Evolutionary conservation across 2,797 vertebrate species (phyloP).

Genomic region (Oreonectes daqikongensis): DNA sequence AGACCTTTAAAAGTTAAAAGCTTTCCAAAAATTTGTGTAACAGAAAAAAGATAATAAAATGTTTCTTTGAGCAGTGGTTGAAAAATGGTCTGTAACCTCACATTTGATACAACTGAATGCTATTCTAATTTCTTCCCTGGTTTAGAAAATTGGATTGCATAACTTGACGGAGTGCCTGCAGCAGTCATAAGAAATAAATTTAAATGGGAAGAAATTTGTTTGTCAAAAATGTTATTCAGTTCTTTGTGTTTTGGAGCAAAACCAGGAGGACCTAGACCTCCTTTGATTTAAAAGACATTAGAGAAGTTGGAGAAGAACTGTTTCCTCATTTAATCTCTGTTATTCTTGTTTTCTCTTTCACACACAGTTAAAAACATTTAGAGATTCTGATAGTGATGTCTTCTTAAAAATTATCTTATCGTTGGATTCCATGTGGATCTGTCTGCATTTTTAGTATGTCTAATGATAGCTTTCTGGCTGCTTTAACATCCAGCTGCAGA

Average conservation of each 20-base stretch:
- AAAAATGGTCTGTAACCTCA: neutral
- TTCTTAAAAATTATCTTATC: neutral
- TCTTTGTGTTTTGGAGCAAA: conserved; percentile 59
- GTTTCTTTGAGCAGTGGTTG: neutral
- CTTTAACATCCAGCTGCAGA: neutral
- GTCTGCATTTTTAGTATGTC: neutral
- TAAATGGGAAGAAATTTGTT: conserved; percentile 18
- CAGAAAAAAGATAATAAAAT: neutral
- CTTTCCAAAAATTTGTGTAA: neutral
- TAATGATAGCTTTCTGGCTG: neutral
- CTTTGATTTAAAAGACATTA: conserved; percentile 52
- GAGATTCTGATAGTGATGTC: neutral
- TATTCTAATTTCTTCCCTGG: neutral
- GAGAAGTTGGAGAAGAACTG: conserved; percentile 50
- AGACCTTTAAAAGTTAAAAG: neutral
- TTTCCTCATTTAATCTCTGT: neutral
- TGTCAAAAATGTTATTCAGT: conserved; percentile 50
- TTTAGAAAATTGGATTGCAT: neutral
- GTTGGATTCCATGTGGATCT: neutral
- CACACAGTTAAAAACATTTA: neutral
- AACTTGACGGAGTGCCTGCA: neutral
- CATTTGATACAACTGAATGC: conserved; percentile 1
- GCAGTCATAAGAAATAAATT: neutral
- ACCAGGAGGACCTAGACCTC: conserved; percentile 33
- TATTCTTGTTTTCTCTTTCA: neutral